phyloP scores from a whole-genome alignment of 2,888 invertebrate species.

The Dicyrtoma fusca region DNA sequence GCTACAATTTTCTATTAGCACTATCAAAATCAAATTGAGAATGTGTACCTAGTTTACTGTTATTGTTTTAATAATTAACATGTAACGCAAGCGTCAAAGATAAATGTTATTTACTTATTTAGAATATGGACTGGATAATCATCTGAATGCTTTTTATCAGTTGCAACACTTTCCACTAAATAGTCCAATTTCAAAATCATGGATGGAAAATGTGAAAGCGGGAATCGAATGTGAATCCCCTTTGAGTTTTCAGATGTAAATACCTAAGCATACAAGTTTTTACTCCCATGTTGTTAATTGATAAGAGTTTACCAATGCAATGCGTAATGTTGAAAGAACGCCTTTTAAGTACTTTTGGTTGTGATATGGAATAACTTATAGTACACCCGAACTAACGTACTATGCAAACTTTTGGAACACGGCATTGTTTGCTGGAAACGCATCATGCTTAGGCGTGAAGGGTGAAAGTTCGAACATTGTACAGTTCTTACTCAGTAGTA shows the following conservation, averaged over 20 bases:
- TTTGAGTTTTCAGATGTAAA: conserved; percentile 38
- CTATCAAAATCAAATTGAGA: no score
- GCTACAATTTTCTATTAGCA: no score
- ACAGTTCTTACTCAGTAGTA: neutral
- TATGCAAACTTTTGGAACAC: neutral
- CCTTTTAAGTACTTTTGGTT: no score
- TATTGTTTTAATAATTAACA: no score
- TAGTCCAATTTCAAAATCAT: conserved; percentile 70
- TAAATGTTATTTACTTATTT: conserved; percentile 50
- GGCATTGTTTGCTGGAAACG: neutral
- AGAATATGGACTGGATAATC: conserved; percentile 63
- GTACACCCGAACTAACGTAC: no score
- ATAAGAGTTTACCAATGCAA: no score
- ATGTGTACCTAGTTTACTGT: no score
- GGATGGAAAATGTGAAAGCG: conserved; percentile 79
- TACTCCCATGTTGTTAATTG: no score
- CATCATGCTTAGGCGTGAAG: conserved; percentile 21
- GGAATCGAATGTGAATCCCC: conserved; percentile 35
- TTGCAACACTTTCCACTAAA: conserved; percentile 85
- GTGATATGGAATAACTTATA: no score
- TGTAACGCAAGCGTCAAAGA: neutral
- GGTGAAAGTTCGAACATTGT: conserved; percentile 13
- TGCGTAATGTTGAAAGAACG: no score
- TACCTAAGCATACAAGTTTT: no score
- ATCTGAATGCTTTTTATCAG: conserved; percentile 76